Evolutionary conservation across 2,797 vertebrate species (phyloP), one percentile per base, ranked within the genome.

Genomic region (Oceanodroma leucorhoa): DNA sequence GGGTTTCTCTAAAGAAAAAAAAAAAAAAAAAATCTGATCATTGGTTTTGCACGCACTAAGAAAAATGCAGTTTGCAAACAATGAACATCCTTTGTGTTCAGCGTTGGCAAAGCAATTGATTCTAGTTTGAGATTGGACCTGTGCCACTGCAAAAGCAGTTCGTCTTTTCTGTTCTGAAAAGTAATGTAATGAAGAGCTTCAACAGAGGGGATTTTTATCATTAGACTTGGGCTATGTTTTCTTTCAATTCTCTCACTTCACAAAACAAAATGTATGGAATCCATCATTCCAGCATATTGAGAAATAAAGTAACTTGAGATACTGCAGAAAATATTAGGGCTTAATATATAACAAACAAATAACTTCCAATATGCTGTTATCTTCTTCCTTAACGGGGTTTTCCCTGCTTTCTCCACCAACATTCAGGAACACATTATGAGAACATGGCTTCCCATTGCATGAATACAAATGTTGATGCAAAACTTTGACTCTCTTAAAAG

Each of bases 41-140:
- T 85, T 89, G 27, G 9, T 96, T 97, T 96, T 93, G 93, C 81
- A 58, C 89, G 34, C 89, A 73, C 92, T 80, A 89, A 95, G 96
- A 96, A 97, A 97, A 97, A 97, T 69, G 82, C 65, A 78, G 97
- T 98, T 98, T 98, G 97, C 98, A 98, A 98, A 98, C 97, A 98
- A 97, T 96, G 97, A 98, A 97, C 96, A 97, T 98, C 97, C 97
- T 98, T 98, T 97, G 97, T 98, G 97, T 95, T 97, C 87, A 95
- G 89, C 11, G 22, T 96, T 98, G 98, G 98, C 98, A 98, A 97
- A 98, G 97, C 96, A 97, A 97, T 97, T 96, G 98, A 97, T 98
- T 97, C 96, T 96, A 97, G 96, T 96, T 97, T 96, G 96, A 98
- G 97, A 97, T 95, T 98, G 98, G 97, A 98, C 86, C 91, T 57